Percentiles rank a stretch among this genome's conserved stretches.
Conservation (phyloP, 2,113 vertebrate genomes). For the Candoia aspera region DNA sequence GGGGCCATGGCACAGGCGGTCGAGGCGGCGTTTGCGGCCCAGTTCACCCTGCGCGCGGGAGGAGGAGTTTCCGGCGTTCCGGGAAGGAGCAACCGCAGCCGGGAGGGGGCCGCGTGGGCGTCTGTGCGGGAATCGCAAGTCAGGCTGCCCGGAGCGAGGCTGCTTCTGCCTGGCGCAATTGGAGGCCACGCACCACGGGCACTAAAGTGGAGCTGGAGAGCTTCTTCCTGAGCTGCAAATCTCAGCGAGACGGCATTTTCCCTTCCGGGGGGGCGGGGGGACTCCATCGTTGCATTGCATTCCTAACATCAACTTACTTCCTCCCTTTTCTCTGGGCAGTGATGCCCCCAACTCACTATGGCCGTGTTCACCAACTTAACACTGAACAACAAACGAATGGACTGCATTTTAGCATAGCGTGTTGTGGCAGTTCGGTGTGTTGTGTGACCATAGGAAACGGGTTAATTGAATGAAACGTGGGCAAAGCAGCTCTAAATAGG, state of each 20-base stretch:
- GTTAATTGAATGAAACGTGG: not conserved
- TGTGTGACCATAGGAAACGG: not conserved
- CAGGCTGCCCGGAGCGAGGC: not conserved
- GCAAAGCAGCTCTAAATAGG: not conserved
- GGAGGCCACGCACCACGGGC: not conserved
- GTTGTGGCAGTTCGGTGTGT: not conserved
- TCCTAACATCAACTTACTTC: not conserved
- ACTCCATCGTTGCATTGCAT: not conserved
- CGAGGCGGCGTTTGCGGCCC: not conserved
- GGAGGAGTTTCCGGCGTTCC: rapidly evolving
- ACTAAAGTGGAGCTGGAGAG: not conserved
- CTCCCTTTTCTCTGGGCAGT: not conserved
- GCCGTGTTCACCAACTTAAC: not conserved
- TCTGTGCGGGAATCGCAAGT: not conserved
- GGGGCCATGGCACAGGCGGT: conserved; percentile 50
- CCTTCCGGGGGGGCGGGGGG: not conserved
- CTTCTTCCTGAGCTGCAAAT: not conserved
- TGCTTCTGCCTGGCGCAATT: not conserved
- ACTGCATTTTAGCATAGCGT: not conserved
- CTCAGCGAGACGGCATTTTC: not conserved
- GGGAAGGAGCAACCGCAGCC: not conserved
- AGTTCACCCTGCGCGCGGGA: rapidly evolving
- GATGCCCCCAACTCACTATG: not conserved
- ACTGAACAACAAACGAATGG: not conserved
- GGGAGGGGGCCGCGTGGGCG: rapidly evolving